These are phyloP conservation scores for Erpobdella octoculata DNA, from an alignment of 2,888 invertebrate genomes.

Conservation along the genomic window DNA sequence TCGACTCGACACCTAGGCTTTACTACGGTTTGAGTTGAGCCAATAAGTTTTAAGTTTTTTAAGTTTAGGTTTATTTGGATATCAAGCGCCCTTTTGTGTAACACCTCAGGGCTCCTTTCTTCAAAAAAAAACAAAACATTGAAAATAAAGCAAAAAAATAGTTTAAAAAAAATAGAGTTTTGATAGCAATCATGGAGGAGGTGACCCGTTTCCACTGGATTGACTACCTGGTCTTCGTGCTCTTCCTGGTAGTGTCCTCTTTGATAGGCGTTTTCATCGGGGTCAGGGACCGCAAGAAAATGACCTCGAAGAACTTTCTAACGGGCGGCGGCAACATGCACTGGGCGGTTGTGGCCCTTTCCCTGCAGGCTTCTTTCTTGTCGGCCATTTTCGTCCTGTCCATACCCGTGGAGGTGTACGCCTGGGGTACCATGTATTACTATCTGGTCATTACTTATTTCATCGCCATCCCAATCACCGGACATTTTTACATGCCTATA, in stretches of 20 bases:
- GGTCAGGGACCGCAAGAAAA: slow-evolving; percentile 37
- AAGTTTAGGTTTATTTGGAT: too few relatives aligned
- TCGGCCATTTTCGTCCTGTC: slow-evolving; percentile 44
- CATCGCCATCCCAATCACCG: slow-evolving; percentile 61
- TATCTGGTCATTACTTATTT: slow-evolving; percentile 61
- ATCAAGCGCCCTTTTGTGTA: too few relatives aligned
- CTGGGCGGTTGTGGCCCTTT: slow-evolving; percentile 40
- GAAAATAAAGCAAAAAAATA: too few relatives aligned
- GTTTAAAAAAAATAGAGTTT: too few relatives aligned
- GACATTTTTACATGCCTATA: slow-evolving; percentile 44
- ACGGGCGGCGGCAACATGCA: slow-evolving; percentile 43
- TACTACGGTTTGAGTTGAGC: too few relatives aligned
- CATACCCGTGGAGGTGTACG: slow-evolving; percentile 48
- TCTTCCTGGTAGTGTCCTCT: slow-evolving; percentile 28
- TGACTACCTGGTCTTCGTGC: slow-evolving; percentile 34
- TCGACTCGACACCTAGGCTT: too few relatives aligned
- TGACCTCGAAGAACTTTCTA: slow-evolving; percentile 41
- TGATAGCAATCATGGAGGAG: not conserved
- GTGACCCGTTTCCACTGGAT: slow-evolving; percentile 30
- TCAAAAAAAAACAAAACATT: too few relatives aligned
- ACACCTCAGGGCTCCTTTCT: too few relatives aligned
- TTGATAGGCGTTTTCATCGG: slow-evolving; percentile 36
- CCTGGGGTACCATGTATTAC: slow-evolving; percentile 72
- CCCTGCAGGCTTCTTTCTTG: slow-evolving; percentile 38
- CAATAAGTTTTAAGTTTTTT: too few relatives aligned